Evolutionary conservation across 2,113 vertebrate genomes (phyloP), one percentile per base, ranked within the genome.

Genomic region (Oceanodroma tethys): DNA sequence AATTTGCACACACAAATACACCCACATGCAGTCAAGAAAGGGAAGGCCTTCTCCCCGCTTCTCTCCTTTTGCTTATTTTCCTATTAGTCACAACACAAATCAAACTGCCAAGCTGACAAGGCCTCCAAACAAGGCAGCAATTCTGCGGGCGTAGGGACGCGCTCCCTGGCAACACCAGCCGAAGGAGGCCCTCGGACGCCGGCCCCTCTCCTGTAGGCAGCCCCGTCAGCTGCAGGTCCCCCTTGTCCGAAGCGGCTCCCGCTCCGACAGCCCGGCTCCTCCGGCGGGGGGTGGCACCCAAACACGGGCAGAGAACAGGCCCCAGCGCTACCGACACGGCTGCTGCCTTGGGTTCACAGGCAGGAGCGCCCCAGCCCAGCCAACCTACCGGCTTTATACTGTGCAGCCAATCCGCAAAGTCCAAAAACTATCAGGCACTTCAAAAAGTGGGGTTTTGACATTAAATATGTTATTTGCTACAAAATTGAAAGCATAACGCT

Each of bases 101-200:
- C 90, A 78, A 90, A 10, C 60, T 80, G 94, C 82, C 92, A 90
- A 62, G 86, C 91, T 93, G 95, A 36, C 60, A 26, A 10, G 34
- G 75, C 30, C 78, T 58, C 75, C 82, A 36, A 40, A 16, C 7
- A 8, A 80, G 40, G 3, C 86, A 66, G 88, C 52, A 32, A 15
- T 65, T 29, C 88, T 65, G 56, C 3, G 5, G 55, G 32, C 0
- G 14, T 16, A 16, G 27, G 32, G 71, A 20, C 7, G 0, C 2
- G 7, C 21, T 62, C 65, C 81, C 56, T 55, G 81, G 56, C 43
- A 90, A 43, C 62, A n/a, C 1, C 74, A 62, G 79, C 79, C 6
- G 3, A 18, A 25, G 3, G 3, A 62, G 11, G 36, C 53, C 32
- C 9, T 5, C 2, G 10, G 63, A 26, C 1, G 1, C 10, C 2